Conservation (phyloP, 2,797 vertebrate species). For the Trichosurus vulpecula region DNA sequence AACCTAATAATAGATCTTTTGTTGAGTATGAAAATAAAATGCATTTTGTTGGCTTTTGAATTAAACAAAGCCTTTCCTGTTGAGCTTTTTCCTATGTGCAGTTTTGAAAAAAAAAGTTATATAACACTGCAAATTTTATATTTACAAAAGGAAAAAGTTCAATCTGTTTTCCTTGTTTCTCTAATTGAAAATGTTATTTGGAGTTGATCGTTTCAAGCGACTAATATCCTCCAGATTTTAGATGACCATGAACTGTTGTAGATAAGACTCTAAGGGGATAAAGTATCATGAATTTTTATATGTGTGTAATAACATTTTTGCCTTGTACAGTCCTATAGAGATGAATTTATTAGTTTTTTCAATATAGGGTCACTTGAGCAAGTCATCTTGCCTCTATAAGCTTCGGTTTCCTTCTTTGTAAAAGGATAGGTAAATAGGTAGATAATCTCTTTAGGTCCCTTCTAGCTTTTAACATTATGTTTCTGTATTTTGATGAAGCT, state of each 20-base stretch:
- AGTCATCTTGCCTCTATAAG: neutral
- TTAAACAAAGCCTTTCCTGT: slow-evolving; percentile 81
- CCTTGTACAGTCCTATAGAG: neutral
- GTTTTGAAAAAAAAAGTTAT: slow-evolving; percentile 46
- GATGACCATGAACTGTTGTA: slow-evolving; percentile 10
- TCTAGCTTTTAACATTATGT: neutral
- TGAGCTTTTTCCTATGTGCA: slow-evolving; percentile 65
- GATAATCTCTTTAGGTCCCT: neutral
- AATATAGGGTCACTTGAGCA: neutral
- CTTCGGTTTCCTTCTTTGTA: neutral
- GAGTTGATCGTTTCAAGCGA: slow-evolving; percentile 37
- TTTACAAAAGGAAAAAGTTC: slow-evolving; percentile 32
- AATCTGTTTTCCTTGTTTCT: slow-evolving; percentile 16
- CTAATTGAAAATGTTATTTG: slow-evolving; percentile 9
- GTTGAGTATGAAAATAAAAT: slow-evolving; percentile 72
- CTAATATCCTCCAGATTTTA: slow-evolving; percentile 25
- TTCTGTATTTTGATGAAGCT: neutral
- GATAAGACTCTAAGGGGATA: neutral
- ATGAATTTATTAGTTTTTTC: neutral
- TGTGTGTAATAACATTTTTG: slow-evolving; percentile 28
- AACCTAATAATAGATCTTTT: slow-evolving; percentile 73
- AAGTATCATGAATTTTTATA: slow-evolving; percentile 23
- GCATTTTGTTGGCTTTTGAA: slow-evolving; percentile 66
- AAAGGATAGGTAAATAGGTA: neutral
- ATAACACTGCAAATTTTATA: slow-evolving; percentile 47